phyloP scores from a whole-genome alignment of 2,113 vertebrate genomes.

The Tyrannus savana region DNA sequence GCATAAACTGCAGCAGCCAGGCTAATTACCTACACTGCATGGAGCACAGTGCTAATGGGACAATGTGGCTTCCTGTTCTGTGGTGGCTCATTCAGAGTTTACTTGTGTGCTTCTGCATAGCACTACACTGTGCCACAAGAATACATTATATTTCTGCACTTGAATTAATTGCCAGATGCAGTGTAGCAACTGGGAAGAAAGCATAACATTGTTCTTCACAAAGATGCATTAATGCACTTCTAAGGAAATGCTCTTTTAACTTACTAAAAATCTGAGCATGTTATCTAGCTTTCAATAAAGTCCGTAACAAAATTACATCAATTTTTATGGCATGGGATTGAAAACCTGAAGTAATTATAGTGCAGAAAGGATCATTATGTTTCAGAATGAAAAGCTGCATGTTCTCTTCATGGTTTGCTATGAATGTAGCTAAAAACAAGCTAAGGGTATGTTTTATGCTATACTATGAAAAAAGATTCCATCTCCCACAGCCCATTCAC shows the following conservation, averaged over 20 bases:
- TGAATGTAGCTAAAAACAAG: background rate
- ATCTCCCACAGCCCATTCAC: background rate
- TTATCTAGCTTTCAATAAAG: background rate
- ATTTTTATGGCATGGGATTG: background rate
- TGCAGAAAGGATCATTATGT: background rate
- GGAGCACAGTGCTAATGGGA: background rate
- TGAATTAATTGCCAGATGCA: background rate
- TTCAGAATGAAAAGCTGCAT: background rate
- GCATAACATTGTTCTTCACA: background rate
- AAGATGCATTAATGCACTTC: background rate
- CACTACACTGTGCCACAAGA: background rate
- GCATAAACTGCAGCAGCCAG: background rate
- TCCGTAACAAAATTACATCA: background rate
- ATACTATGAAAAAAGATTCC: background rate
- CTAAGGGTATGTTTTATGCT: background rate
- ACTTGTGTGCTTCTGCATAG: background rate
- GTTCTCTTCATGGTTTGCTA: background rate
- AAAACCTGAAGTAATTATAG: background rate
- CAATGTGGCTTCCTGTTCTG: fast-evolving
- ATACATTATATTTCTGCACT: background rate
- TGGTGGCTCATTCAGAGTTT: background rate
- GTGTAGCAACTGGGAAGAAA: background rate
- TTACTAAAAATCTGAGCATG: background rate
- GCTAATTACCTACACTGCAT: background rate
- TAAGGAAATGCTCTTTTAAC: background rate